A percentile compares a stretch with the other conserved stretches of the same genome.
Conservation (phyloP, 2,797 vertebrate genomes). For the Mastacembelus armatus region DNA sequence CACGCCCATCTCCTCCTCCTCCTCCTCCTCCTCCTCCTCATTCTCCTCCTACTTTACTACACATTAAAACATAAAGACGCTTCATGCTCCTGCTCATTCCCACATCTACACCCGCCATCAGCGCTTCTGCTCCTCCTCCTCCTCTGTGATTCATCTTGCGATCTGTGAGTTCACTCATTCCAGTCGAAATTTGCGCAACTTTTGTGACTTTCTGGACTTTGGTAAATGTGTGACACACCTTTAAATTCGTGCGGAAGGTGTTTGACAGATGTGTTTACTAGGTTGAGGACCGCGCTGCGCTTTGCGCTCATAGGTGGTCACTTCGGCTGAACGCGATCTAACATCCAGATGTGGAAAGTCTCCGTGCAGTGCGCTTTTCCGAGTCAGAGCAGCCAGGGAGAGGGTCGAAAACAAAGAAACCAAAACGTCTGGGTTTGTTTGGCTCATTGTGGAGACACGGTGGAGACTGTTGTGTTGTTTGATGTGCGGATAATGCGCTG, state of each 20-base stretch:
- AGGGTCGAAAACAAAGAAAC: background rate
- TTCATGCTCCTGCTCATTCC: constrained; percentile 13
- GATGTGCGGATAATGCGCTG: background rate
- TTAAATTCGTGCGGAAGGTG: background rate
- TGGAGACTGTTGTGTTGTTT: background rate
- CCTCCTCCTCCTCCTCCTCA: background rate
- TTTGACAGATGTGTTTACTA: too few species aligned
- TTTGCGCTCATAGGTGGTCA: too few species aligned
- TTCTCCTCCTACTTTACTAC: constrained; percentile 8
- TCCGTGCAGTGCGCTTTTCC: background rate
- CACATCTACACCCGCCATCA: constrained; percentile 47
- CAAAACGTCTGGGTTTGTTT: background rate
- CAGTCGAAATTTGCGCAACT: background rate
- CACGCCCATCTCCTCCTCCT: background rate
- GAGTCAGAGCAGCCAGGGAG: constrained; percentile 22
- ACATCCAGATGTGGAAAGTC: constrained; percentile 54
- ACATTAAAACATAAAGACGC: constrained; percentile 29
- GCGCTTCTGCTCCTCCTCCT: constrained; percentile 33
- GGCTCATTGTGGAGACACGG: background rate
- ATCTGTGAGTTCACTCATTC: constrained; percentile 64
- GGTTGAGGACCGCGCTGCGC: background rate
- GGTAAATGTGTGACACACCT: fast-evolving
- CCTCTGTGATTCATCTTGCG: constrained; percentile 35
- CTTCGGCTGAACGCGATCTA: background rate
- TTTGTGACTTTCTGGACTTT: background rate